A percentile compares a stretch with the other conserved stretches of the same genome.
Conservation (phyloP, 2,797 vertebrate species). For the Cetoscarus ocellatus region DNA sequence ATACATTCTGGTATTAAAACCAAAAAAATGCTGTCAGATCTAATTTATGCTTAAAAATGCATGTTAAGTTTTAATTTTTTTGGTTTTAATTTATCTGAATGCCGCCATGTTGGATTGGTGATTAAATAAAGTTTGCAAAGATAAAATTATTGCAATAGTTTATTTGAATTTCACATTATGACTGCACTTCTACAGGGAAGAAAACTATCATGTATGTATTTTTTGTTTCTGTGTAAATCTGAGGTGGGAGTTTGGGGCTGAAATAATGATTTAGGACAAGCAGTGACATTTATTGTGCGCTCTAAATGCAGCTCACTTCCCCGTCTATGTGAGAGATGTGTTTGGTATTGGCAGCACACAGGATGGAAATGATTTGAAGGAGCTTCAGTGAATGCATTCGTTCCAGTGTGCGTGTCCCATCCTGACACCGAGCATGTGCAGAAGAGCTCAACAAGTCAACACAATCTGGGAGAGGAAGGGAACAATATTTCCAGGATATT, state of each 20-base stretch:
- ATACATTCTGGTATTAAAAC: too few relatives aligned
- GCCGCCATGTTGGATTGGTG: too few relatives aligned
- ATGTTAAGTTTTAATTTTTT: too few relatives aligned
- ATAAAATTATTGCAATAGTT: too few relatives aligned
- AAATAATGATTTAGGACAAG: constrained; percentile 29
- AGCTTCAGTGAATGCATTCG: constrained; percentile 73
- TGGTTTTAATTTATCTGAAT: too few relatives aligned
- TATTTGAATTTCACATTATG: not conserved
- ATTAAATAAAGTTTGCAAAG: too few relatives aligned
- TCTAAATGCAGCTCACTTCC: constrained; percentile 45
- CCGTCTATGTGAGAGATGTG: constrained; percentile 46
- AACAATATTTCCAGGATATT: constrained; percentile 31
- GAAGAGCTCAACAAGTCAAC: constrained; percentile 73
- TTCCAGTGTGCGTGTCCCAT: constrained; percentile 69
- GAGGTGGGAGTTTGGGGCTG: not conserved
- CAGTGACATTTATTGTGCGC: constrained; percentile 38
- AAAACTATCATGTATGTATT: not conserved
- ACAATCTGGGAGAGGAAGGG: constrained; percentile 24
- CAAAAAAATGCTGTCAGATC: too few relatives aligned
- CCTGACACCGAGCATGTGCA: constrained; percentile 65
- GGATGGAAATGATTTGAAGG: constrained; percentile 77
- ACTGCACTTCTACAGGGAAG: not conserved
- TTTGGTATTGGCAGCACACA: constrained; percentile 59
- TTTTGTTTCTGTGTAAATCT: constrained; percentile 1
- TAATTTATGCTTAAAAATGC: too few relatives aligned